Percentiles rank a stretch among this genome's conserved stretches.
These are phyloP conservation scores for Phytoseiulus persimilis DNA, from an alignment of 2,888 invertebrate species.

Conservation along the genomic window DNA sequence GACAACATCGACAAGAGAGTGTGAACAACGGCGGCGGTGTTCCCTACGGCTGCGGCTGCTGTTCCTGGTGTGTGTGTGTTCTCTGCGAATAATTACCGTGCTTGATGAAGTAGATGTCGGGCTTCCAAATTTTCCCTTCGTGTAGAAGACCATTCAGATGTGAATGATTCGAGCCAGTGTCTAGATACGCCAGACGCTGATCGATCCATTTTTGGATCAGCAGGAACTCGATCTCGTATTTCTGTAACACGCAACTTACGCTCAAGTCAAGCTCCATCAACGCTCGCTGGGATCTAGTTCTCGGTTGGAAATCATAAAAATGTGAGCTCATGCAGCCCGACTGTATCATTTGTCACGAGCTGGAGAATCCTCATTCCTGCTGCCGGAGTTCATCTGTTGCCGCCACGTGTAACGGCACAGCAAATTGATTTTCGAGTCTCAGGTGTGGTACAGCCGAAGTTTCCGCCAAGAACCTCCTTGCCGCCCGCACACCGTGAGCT, in stretches of 20 bases:
- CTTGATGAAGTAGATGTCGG: constrained; percentile 91
- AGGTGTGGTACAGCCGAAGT: no score
- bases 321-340: no score
- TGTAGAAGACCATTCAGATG: constrained; percentile 86
- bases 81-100: constrained; percentile 56
- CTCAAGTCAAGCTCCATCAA: constrained; percentile 5
- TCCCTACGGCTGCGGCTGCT: not conserved
- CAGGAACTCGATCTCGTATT: constrained; percentile 90
- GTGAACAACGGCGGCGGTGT: not conserved
- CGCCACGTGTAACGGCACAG: no score
- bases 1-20: not conserved
- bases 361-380: no score
- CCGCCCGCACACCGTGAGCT: no score
- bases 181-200: constrained; percentile 75
- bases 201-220: constrained; percentile 89
- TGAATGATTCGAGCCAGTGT: constrained; percentile 59
- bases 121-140: constrained; percentile 82
- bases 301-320: no score
- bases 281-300: no score
- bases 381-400: no score
- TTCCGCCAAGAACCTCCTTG: no score
- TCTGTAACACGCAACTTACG: constrained; percentile 57
- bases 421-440: no score
- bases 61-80: not conserved
- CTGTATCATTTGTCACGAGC: no score